phyloP scores from a whole-genome alignment of 2,888 invertebrate species.

The Rambutsinella grinnellia region DNA sequence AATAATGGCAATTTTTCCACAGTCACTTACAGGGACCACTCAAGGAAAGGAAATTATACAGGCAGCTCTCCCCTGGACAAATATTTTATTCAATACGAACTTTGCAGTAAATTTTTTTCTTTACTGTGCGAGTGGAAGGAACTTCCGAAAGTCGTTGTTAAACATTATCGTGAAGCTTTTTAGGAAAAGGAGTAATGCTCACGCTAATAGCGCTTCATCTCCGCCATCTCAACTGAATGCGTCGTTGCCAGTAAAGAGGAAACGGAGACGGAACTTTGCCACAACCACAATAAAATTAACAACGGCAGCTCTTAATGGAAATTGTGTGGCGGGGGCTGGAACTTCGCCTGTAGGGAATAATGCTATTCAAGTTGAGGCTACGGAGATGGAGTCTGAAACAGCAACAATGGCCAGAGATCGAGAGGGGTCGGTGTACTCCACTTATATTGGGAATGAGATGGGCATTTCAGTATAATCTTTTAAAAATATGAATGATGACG shows the following conservation, averaged over 20 bases:
- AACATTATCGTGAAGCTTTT: not conserved
- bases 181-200: not conserved
- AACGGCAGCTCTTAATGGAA: not conserved
- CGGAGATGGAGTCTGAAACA: not conserved
- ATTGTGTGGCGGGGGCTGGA: not conserved
- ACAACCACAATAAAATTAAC: not conserved
- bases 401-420: not conserved
- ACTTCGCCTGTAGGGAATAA: not conserved
- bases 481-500: too few species aligned
- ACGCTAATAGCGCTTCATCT: not conserved
- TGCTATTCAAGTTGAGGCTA: not conserved
- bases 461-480: not conserved
- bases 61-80: not conserved
- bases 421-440: not conserved
- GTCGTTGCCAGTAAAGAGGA: not conserved
- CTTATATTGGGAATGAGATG: not conserved
- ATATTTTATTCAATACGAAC: constrained; percentile 81
- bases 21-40: not conserved
- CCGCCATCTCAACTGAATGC: not conserved
- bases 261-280: not conserved
- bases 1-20: not conserved
- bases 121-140: constrained; percentile 85
- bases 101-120: constrained; percentile 87
- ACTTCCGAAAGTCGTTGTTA: constrained; percentile 67
- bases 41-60: not conserved